Percentiles rank a stretch among this genome's conserved stretches.
phyloP scores from a whole-genome alignment of 2,113 vertebrate genomes.

The Cynoglossus semilaevis region DNA sequence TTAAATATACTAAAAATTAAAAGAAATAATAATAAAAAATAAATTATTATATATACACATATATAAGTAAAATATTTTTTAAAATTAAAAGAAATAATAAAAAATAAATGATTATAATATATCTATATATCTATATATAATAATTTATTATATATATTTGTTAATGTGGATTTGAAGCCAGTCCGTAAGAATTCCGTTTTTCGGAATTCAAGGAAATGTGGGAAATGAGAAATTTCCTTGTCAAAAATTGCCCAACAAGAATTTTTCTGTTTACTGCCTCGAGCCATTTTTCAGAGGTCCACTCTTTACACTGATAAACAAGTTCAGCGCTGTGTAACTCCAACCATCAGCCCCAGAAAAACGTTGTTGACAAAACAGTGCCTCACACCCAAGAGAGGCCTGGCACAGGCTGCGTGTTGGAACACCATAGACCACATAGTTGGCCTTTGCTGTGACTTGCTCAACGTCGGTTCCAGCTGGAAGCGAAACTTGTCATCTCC shows the following conservation, averaged over 20 bases:
- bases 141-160: too few species aligned
- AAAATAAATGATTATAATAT: background rate
- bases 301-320: constrained; percentile 31
- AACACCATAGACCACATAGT: constrained; percentile 70
- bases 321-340: constrained; percentile 21
- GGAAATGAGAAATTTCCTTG: too few species aligned
- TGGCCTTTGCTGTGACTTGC: constrained; percentile 70
- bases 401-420: constrained; percentile 59
- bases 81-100: too few species aligned
- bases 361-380: constrained; percentile 66
- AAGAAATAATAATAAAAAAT: too few species aligned
- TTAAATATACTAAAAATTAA: too few species aligned
- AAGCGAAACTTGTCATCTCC: constrained; percentile 47
- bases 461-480: constrained; percentile 44
- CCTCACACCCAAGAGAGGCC: constrained; percentile 67
- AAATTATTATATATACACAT: too few species aligned
- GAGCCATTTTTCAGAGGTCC: background rate
- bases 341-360: constrained; percentile 35
- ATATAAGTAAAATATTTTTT: too few species aligned
- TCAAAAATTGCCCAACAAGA: background rate
- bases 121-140: too few species aligned
- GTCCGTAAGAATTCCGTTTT: too few species aligned
- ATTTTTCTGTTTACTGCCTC: background rate
- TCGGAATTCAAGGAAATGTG: too few species aligned
- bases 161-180: too few species aligned